phyloP scores from a whole-genome alignment of 2,797 vertebrate species.

The Discoglossus pictus region DNA sequence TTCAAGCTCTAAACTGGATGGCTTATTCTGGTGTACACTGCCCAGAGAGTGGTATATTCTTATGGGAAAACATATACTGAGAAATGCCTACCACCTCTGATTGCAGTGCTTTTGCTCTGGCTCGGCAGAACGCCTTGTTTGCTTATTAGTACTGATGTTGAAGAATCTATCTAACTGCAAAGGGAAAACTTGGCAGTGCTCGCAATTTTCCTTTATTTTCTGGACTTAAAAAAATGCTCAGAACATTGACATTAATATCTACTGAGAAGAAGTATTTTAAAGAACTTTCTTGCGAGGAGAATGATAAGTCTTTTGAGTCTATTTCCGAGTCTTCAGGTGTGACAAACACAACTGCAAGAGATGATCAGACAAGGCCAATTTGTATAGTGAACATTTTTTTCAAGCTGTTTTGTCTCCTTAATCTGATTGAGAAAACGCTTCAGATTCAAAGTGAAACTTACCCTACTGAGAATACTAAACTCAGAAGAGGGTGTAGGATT shows the following conservation, averaged over 20 bases:
- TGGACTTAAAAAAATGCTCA: slow-evolving; percentile 50
- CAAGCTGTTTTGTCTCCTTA: slow-evolving; percentile 37
- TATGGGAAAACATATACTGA: slow-evolving; percentile 33
- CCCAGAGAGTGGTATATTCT: slow-evolving; percentile 37
- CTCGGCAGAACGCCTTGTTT: slow-evolving; percentile 28
- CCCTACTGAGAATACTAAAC: slow-evolving; percentile 43
- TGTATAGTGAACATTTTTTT: slow-evolving; percentile 50
- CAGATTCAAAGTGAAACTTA: slow-evolving; percentile 47
- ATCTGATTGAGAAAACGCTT: slow-evolving; percentile 37
- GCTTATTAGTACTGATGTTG: slow-evolving; percentile 40
- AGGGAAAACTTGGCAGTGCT: slow-evolving; percentile 24
- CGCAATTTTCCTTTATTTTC: slow-evolving; percentile 33
- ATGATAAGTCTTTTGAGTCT: slow-evolving; percentile 13
- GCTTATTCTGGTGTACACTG: slow-evolving; percentile 20
- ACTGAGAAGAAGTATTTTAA: slow-evolving; percentile 33
- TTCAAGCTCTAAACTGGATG: slow-evolving; percentile 27
- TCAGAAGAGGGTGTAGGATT: slow-evolving; percentile 51
- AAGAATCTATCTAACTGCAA: slow-evolving; percentile 23
- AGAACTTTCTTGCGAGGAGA: slow-evolving; percentile 18
- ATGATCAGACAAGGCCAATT: slow-evolving; percentile 62
- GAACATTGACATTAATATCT: slow-evolving; percentile 30
- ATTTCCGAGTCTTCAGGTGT: slow-evolving; percentile 26
- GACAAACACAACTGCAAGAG: slow-evolving; percentile 48
- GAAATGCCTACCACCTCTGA: slow-evolving; percentile 25
- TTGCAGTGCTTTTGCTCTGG: slow-evolving; percentile 27